Base-by-base conservation (phyloP, 2,797 vertebrate genomes). In the Leptodactylus fallax region DNA sequence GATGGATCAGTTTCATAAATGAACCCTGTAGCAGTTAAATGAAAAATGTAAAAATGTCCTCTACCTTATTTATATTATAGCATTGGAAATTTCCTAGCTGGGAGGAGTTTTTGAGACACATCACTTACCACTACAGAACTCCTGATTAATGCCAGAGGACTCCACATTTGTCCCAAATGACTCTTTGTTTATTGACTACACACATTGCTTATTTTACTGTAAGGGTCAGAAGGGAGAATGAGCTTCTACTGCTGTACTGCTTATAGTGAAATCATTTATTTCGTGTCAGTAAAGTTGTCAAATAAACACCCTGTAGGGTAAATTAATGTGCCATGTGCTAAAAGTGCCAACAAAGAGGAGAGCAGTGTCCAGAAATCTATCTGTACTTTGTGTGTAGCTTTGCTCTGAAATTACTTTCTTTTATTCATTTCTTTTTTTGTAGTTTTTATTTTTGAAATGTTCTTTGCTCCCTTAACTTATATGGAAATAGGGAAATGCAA, bases 171-270 rank as follows among this genome's bases (percentile, higher is more conserved):
- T 47, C 69, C 69, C 12, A 47, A 72, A 45, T 72, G 16, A 72
- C 69, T 72, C 16, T 36, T 72, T 72, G 27, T 72, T 47, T 72
- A 47, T 72, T 72, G 27, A 45, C 16, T 45, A 72, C 16, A 19
- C 69, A 45, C 27, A 47, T 72, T 72, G 69, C 69, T 72, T 72
- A 72, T 72, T 72, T 72, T 72, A 72, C 69, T 72, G 69, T 72
- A 72, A 19, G 36, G 69, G 69, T 72, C 69, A 72, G 69, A 72
- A 47, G 36, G 27, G 16, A 47, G 16, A 72, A 47, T 4, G 23
- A 25, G 63, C 63, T 12, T 65, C n/a, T 65, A 65, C 61, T 0
- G 63, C 7, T 47, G 16, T 19, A 19, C 16, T 19, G 69, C 36
- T 72, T 72, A 47, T 45, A 21, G 27, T 47, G 9, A 72, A 47